Conservation (phyloP, 2,113 vertebrate species). For the Spheniscus mendiculus region DNA sequence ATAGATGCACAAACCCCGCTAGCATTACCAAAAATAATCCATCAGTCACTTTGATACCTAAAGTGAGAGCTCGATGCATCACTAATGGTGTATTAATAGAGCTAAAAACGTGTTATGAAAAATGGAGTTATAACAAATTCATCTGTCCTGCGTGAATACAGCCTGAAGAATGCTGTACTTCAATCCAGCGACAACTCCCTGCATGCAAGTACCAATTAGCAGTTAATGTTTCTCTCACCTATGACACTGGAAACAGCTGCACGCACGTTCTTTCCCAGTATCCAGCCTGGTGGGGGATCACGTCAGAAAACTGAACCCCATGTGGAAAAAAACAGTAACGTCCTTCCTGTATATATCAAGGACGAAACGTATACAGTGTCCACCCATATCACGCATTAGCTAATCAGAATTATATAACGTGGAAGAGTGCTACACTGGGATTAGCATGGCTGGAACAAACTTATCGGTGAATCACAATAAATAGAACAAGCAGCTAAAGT, state of each 20-base stretch:
- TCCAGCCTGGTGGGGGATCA: not conserved
- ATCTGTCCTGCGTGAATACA: not conserved
- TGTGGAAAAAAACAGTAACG: rapidly evolving
- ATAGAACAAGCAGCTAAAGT: not conserved
- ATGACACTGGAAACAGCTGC: not conserved
- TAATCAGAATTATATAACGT: not conserved
- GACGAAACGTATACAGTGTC: not conserved
- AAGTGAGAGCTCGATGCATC: not conserved
- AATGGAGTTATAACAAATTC: not conserved
- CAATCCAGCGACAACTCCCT: not conserved
- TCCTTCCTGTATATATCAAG: not conserved
- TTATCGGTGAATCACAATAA: not conserved
- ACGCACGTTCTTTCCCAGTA: not conserved
- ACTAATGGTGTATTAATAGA: not conserved
- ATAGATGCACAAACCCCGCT: not conserved
- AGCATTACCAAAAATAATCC: not conserved
- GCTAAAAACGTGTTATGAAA: not conserved
- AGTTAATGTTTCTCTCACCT: not conserved
- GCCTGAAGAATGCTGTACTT: not conserved
- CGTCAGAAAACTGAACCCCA: not conserved
- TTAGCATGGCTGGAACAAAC: not conserved
- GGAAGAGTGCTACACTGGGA: not conserved
- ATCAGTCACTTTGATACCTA: not conserved
- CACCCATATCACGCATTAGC: not conserved
- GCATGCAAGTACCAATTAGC: not conserved